phyloP scores from a whole-genome alignment of 2,113 vertebrate genomes.

The Coregonus clupeaformis region DNA sequence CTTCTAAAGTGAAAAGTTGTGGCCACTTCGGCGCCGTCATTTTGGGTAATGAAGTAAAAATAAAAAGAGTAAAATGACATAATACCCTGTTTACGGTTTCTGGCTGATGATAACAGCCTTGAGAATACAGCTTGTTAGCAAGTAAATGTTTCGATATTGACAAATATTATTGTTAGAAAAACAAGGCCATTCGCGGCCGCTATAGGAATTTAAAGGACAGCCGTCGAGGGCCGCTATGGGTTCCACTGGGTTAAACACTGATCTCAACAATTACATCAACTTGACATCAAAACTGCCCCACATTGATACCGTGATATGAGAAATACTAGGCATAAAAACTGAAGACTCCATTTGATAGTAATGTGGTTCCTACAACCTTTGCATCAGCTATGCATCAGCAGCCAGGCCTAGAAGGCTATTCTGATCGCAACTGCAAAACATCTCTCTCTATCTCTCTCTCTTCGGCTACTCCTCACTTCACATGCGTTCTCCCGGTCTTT shows the following conservation, averaged over 20 bases:
- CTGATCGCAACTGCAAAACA: not conserved
- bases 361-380: not conserved
- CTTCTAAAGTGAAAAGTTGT: too few species aligned
- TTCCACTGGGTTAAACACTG: too few species aligned
- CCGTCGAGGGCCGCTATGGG: too few species aligned
- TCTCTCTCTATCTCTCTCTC: not conserved
- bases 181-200: not conserved
- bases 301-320: not conserved
- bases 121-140: too few species aligned
- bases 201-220: too few species aligned
- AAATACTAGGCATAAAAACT: not conserved
- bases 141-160: too few species aligned
- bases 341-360: not conserved
- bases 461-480: not conserved
- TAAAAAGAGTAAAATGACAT: too few species aligned
- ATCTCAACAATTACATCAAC: not conserved
- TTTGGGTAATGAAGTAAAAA: too few species aligned
- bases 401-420: not conserved
- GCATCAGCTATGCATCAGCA: not conserved
- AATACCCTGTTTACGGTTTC: too few species aligned
- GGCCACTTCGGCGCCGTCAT: too few species aligned
- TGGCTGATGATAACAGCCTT: too few species aligned
- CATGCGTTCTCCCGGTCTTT: not conserved
- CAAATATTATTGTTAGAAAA: not conserved
- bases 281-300: not conserved